A percentile compares a stretch with the other conserved stretches of the same genome.
These are phyloP conservation scores for Drosophila paranaensis DNA, from an alignment of 2,888 invertebrate genomes.

Conservation along the genomic window DNA sequence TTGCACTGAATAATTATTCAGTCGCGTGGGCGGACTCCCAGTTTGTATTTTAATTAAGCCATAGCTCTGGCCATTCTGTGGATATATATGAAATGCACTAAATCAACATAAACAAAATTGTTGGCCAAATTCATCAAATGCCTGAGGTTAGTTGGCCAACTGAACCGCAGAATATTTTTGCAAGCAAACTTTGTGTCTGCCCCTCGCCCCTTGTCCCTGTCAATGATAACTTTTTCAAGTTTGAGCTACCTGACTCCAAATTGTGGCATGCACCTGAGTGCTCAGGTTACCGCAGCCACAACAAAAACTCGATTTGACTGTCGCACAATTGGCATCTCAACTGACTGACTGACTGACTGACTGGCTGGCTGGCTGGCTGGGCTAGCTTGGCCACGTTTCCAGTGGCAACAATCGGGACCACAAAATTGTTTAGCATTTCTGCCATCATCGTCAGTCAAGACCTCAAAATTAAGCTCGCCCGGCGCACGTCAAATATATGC, in stretches of 20 bases:
- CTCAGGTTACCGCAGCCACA: slow-evolving; percentile 16
- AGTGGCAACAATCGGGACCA: slow-evolving; percentile 48
- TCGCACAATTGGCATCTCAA: slow-evolving; percentile 28
- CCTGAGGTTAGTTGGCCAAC: slow-evolving; percentile 20
- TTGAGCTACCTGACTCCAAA: neutral
- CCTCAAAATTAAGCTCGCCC: slow-evolving; percentile 32
- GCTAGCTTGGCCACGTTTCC: slow-evolving; percentile 24
- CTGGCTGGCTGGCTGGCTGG: too few relatives aligned
- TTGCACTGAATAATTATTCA: slow-evolving; percentile 44
- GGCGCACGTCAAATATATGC: slow-evolving; percentile 64
- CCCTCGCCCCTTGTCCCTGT: neutral
- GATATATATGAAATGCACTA: slow-evolving; percentile 28
- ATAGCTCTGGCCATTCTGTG: slow-evolving; percentile 20
- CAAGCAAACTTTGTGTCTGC: slow-evolving; percentile 13
- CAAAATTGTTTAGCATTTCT: slow-evolving; percentile 56
- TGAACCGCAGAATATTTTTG: slow-evolving; percentile 8
- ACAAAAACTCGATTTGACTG: slow-evolving; percentile 21
- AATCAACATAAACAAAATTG: slow-evolving; percentile 53
- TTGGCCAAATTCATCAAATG: slow-evolving; percentile 42
- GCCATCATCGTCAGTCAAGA: slow-evolving; percentile 31
- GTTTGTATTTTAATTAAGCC: slow-evolving; percentile 68
- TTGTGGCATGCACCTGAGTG: slow-evolving; percentile 9
- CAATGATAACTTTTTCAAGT: slow-evolving; percentile 23
- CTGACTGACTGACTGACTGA: slow-evolving; percentile 13
- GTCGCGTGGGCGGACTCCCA: slow-evolving; percentile 10